Evolutionary conservation across 2,113 vertebrate species (phyloP), one percentile per base, ranked within the genome.

Genomic region (Natator depressus): DNA sequence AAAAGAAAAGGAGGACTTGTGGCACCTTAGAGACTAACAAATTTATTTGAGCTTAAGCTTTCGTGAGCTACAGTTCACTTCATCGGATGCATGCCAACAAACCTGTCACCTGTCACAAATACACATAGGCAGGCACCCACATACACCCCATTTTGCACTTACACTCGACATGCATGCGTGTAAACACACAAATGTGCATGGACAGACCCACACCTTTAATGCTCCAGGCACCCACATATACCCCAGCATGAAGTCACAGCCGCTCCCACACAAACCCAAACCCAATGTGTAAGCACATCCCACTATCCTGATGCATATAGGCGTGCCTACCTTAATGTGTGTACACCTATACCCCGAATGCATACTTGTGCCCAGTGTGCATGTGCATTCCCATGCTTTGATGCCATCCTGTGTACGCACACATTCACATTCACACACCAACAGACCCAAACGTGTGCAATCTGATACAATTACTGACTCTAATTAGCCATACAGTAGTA

Each of bases 221-320:
- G 35, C 55, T 62, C 29, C 19, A 51, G 35, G 17, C 13, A 14
- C 35, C 75, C 29, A 14, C 57, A 25, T 38, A 19, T 3, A 35
- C 75, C 0, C 0, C 2, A 50, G 35, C 51, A 19, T 22, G 0
- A 24, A 75, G 46, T 9, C 49, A n/a, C 49, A 38, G 62, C 35
- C 14, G 4, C n/a, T 12, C 24, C 20, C 20, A 29, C 31, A 7
- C 62, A 54, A 91, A 62, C 38, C 8, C 8, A 53, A 50, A 35
- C 31, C 62, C 8, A 17, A n/a, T 20, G 62, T n/a, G 42, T 27
- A 46, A 25, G 72, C 38, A 46, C 6, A 76, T 46, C 38, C 72
- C 72, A 76, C 13, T 22, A 76, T 8, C 38, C 72, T 27, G 22
- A 25, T 42, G 38, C 5, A 75, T 25, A 10, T 5, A 5, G 72